Evolutionary conservation across 2,888 invertebrate genomes (phyloP), one percentile per base, ranked within the genome.

Genomic region (Empis stercorea): DNA sequence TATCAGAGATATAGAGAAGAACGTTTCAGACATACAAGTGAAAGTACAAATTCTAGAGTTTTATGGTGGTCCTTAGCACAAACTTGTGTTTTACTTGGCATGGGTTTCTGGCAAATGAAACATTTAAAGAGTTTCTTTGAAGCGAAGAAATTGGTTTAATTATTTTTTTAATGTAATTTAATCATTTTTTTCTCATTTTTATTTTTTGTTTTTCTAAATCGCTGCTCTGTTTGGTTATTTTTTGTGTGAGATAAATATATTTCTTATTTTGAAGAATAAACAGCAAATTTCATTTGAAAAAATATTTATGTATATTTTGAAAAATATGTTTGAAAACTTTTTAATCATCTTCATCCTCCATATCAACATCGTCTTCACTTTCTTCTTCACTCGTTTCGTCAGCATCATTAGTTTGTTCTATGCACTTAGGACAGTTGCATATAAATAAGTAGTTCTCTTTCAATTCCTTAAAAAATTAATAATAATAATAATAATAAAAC

Each of bases 91-190:
- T 77, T 99, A 11, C 73, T 97, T 0, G 72, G 79, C 30, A 97
- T 97, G 78, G 99, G 99, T 14, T 86, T 92, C 56, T 99, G 97
- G 97, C 99, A 99, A 72, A 97, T 99, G 95, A 81, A 84, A 61
- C 99, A 99, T 77, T 77, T 99, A 56, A 97, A 97, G 76, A 89
- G 91, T 61, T 99, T 99, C 79, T 99, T 99, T 64, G 96, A 99
- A 73, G 97, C 97, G 27, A 99, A 99, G 73, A 99, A 99, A 78
- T 76, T 99, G 64, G 95, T 95, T 43, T 88, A 80, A 76, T 64
- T 52, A 11, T 27, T 27, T 9, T 27, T 9, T 27, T 27, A 27
- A 20, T 20, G 3, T 20, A 20, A 20, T 20, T 4, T 3, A 20
- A 20, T 20, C 3, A 20, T 20, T n/a, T n/a, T n/a, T n/a, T 20